Evolutionary conservation across 2,113 vertebrate species (phyloP), one percentile per base, ranked within the genome.

Genomic region (Pholis gunnellus): DNA sequence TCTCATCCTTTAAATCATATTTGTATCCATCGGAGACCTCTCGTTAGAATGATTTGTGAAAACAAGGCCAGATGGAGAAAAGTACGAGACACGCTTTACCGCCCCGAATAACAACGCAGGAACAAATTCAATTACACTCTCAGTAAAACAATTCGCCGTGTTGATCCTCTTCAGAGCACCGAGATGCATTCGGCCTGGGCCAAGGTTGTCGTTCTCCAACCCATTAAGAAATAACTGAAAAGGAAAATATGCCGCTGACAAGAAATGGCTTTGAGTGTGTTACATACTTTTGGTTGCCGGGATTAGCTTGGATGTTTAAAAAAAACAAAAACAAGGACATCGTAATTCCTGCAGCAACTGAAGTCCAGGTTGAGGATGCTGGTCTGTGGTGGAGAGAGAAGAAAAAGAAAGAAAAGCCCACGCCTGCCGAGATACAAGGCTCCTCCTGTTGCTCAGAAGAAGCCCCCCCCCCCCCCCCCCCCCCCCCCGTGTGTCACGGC

Each of bases 191-290:
- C 29, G 31, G 48, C 64, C 57, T 18, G 46, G 20, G n/a, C n/a
- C 6, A 8, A 48, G 68, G 65, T 17, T 36, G 54, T 42, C 3
- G n/a, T 8, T 27, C 65, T 79, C 42, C 69, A 22, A 63, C 73
- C 74, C 42, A 72, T 67, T 75, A 69, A 42, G 81, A 70, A 87
- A 82, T 63, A 89, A 75, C 68, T 72, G 71, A 82, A 82, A 60
- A 82, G 29, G 40, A 86, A 34, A 75, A 84, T 22, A 42, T 71
- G 77, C 72, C 57, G 40, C 57, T 31, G 71, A 66, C 4, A 44
- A 0, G 54, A 65, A 64, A 40, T 64, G 63, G 70, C 67, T 66
- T 25, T 46, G 72, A 75, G 57, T 31, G 57, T 31, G 77, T 57
- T 65, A 54, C 57, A 79, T 73, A 46, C 48, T 83, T 88, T 29